Base-by-base conservation (phyloP, 1,140 invertebrate species). In the Brachionus paranguensis region DNA sequence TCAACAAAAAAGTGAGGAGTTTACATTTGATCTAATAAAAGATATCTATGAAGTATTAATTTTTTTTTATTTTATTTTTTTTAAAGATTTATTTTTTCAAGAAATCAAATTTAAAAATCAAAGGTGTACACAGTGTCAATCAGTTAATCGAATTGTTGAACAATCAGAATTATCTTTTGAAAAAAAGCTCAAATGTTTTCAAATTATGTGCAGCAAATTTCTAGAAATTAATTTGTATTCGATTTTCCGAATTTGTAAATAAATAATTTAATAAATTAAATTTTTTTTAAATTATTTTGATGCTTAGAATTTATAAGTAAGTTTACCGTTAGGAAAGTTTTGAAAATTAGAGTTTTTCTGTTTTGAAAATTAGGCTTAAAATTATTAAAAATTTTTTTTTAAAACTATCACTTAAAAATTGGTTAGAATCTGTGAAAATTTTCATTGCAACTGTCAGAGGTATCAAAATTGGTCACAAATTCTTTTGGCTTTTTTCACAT, bases 61-160 rank as follows among this genome's bases (percentile, higher is more conserved):
- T 50, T 53, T 27, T 24, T 90, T 95, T 96, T 2, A 10, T 24
- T 60, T 60, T 60, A 27, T 5, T 60, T 60, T 12, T 14, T 53
- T 53, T 3, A 17, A 53, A 53, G 17, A 37, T 50, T 50, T 76
- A 53, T n/a, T 17, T 74, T 74, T 43, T 43, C n/a, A 50, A 76
- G 72, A 76, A 76, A 76, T 76, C 72, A 2, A 76, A 76, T 50
- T n/a, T 50, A 29, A 76, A 76, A 76, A 50, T 50, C 4, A 76
- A 76, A 76, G 43, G 43, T 29, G 45, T 76, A 17, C 43, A 47
- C 20, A 53, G 72, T 27, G 43, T 76, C 14, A 76, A 76, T 76
- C 72, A 76, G 50, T 76, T 76, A 29, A 50, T 76, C 20, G 72
- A 76, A 1, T 50, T 76, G 24, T 76, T 76, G 47, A 76, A 76